Evolutionary conservation across 23 tunicate genomes (phyloP), one percentile per base, ranked within the genome.

Genomic region (Ascidia mentula): DNA sequence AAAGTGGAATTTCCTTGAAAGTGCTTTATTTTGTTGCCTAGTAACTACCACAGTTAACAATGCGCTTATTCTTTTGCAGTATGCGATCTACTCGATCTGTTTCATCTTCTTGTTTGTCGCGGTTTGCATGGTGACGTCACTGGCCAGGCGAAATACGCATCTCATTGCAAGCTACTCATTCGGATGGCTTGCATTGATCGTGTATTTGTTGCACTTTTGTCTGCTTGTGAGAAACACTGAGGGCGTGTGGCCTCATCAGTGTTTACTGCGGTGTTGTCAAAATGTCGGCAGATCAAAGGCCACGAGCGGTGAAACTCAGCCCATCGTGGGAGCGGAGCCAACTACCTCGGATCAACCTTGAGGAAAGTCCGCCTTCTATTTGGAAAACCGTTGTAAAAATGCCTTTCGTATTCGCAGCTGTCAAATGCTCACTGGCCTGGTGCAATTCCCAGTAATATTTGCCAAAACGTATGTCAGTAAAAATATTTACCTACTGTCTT

Each of bases 171-270:
- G 89, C 24, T 77, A 78, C 46, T 89, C 81, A 13, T 72, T 90
- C 33, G 85, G 82, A 15, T 90, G 96, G 96, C 46, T 85, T 60
- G 34, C 79, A 36, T 69, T 83, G 13, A 35, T 80, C 4, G 18
- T 90, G 32, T 90, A 85, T 36, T 31, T 60, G 12, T n/a, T 90
- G 20, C 96, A 90, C 69, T 90, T 90, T 40, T 90, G 96, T 32
- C 36, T 90, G 34, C 78, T 90, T 69, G 88, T 90, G 0, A 65
- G 82, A 59, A 90, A 80, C 39, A 88, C 88, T 0, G 96, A 90
- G 60, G 85, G 85, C 18, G 59, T 45, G 34, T 90, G 96, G 96
- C 96, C 96, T 6, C 82, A 80, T 32, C 80, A 77, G 69, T 77
- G 80, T 26, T 9, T 77, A 1, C 6, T 32, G 31, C 33, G 32